phyloP scores from a whole-genome alignment of 2,797 vertebrate species.

The Macroramphosus scolopax region DNA sequence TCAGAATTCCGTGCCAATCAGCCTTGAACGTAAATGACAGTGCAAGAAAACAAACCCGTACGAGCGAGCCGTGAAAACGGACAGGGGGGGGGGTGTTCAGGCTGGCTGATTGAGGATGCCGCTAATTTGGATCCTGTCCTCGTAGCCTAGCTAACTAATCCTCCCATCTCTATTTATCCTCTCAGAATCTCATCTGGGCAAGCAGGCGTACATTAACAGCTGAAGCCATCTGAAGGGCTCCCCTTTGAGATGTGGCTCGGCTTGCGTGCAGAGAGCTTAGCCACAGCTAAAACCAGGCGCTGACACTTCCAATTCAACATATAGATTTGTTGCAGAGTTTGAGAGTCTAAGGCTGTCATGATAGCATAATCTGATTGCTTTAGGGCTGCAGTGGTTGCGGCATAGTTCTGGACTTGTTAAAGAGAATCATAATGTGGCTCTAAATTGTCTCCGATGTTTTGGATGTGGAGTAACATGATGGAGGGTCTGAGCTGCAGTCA shows the following conservation, averaged over 20 bases:
- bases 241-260: constrained; percentile 63
- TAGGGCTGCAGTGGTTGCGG: constrained; percentile 32
- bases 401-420: constrained; percentile 51
- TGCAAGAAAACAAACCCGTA: constrained; percentile 36
- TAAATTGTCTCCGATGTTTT: constrained; percentile 65
- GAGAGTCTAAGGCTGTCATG: constrained; percentile 51
- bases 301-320: constrained; percentile 72
- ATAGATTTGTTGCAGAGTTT: constrained; percentile 64
- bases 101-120: constrained; percentile 58
- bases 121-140: constrained; percentile 77
- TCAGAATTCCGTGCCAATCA: constrained; percentile 70
- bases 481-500: constrained; percentile 75
- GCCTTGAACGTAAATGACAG: constrained; percentile 59
- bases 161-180: constrained; percentile 75
- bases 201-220: constrained; percentile 66
- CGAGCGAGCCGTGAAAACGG: constrained; percentile 13
- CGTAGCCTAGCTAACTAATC: constrained; percentile 72
- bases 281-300: constrained; percentile 38
- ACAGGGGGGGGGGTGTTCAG: constrained; percentile 39
- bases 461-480: constrained; percentile 45
- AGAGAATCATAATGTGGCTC: constrained; percentile 47
- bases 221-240: constrained; percentile 66
- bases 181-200: constrained; percentile 72
- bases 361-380: constrained; percentile 74
- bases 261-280: constrained; percentile 60